Percentiles rank a stretch among this genome's conserved stretches.
These are phyloP conservation scores for Lumbricus terrestris DNA, from an alignment of 2,888 invertebrate genomes.

Conservation along the genomic window DNA sequence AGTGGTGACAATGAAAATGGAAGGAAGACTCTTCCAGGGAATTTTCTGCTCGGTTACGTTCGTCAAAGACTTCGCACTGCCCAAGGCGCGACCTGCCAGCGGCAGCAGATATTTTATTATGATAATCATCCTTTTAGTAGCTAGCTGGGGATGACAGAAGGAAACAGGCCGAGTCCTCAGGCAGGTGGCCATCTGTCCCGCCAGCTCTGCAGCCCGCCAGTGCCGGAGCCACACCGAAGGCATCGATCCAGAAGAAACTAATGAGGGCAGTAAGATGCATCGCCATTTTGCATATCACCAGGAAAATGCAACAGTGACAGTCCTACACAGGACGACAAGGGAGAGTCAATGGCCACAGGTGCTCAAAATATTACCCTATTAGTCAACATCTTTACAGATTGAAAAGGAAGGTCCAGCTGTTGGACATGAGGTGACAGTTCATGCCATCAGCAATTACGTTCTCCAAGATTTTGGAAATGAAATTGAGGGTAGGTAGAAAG, in stretches of 20 bases:
- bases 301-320: no score
- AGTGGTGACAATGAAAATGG: neutral
- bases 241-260: neutral
- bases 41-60: neutral
- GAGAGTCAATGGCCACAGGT: neutral
- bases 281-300: neutral
- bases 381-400: neutral
- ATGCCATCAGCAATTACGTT: no score
- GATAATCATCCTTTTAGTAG: neutral
- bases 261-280: neutral
- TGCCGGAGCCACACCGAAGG: neutral
- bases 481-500: no score
- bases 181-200: neutral
- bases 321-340: neutral
- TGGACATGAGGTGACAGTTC: no score
- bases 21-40: neutral
- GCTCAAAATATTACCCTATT: no score
- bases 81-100: neutral
- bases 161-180: neutral
- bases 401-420: no score
- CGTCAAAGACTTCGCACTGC: neutral
- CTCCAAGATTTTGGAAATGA: no score
- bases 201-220: neutral
- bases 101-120: neutral
- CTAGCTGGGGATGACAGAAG: neutral